Base-by-base conservation (phyloP, 2,888 invertebrate genomes). In the Caenorhabditis angaria region DNA sequence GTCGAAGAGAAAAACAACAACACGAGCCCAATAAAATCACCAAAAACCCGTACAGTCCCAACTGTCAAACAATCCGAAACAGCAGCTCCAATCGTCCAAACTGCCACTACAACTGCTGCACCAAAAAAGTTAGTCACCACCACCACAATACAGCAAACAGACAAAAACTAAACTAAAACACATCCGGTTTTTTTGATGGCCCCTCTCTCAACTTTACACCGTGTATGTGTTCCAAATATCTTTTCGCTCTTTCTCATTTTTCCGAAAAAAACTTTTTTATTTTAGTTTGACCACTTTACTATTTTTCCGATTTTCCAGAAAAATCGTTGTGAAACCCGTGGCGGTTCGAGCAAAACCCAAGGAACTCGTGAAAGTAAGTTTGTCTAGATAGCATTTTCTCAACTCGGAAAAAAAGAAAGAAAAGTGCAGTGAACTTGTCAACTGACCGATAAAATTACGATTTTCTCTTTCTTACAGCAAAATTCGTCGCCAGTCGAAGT, bases 1-100 rank as follows among this genome's bases (percentile, higher is more conserved):
- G 20, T 60, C 12, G 71, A 71, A 22, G 71, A 71, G 57, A 71
- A 67, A 54, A 71, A 66, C 54, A 71, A 71, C 61, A 71, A 71
- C 62, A 62, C 57, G 58, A 70, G 18, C 28, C n/a, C 55, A 58
- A 27, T 50, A 0, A n/a, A 25, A 4, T 25, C 58, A 25, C 47
- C 58, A 3, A 22, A 47, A 58, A 14, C 65, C 14, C 14, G 61
- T 6, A 56, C 55, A 12, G 41, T 61, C 14, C 60, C 56, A 25
- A 55, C 63, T 14, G 69, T 64, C n/a, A 64, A 64, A 2, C 63
- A 69, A 25, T 64, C 60, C 51, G 59, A 69, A 28, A 63, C 69
- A 41, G 28, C 66, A 25, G 28, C 65, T 35, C 32, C 53, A 65
- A 18, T 63, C 35, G 57, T 64, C 54, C 55, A 61, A 59, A 59